Conservation (phyloP, 2,888 invertebrate species). For the Synergus umbraculus region DNA sequence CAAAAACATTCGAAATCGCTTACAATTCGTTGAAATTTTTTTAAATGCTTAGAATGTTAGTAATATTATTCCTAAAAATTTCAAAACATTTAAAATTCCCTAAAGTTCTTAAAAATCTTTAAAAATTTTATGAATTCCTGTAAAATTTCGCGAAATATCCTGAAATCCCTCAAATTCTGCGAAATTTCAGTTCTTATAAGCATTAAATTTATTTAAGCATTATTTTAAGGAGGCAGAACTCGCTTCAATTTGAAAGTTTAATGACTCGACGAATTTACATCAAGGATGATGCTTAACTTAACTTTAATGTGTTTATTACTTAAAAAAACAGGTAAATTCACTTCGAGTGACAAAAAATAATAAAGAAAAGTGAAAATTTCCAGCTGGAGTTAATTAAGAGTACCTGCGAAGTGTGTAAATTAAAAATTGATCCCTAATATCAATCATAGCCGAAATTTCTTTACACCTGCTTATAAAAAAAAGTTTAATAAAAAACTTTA, state of each 20-base stretch:
- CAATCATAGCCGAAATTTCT: not conserved
- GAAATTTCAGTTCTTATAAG: too few relatives aligned
- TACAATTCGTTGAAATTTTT: too few relatives aligned
- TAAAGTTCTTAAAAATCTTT: too few relatives aligned
- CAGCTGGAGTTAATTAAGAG: not conserved
- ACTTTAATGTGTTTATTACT: constrained; percentile 1
- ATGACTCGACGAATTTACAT: constrained; percentile 4
- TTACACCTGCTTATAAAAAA: not conserved
- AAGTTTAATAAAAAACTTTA: too few relatives aligned
- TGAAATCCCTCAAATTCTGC: not conserved
- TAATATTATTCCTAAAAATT: too few relatives aligned
- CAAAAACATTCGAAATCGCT: too few relatives aligned
- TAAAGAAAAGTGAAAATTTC: not conserved
- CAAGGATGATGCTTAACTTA: not conserved
- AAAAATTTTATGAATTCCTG: too few relatives aligned
- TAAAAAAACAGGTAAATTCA: not conserved
- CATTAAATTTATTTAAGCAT: too few relatives aligned
- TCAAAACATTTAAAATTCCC: too few relatives aligned
- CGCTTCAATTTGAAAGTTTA: constrained; percentile 9
- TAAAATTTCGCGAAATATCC: too few relatives aligned
- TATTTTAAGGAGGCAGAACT: not conserved
- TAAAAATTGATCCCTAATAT: not conserved
- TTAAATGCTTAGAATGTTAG: too few relatives aligned
- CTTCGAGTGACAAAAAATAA: not conserved
- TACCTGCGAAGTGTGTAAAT: not conserved